Conservation (phyloP, 2,797 vertebrate genomes). For the Pangasius sanitwongsei region DNA sequence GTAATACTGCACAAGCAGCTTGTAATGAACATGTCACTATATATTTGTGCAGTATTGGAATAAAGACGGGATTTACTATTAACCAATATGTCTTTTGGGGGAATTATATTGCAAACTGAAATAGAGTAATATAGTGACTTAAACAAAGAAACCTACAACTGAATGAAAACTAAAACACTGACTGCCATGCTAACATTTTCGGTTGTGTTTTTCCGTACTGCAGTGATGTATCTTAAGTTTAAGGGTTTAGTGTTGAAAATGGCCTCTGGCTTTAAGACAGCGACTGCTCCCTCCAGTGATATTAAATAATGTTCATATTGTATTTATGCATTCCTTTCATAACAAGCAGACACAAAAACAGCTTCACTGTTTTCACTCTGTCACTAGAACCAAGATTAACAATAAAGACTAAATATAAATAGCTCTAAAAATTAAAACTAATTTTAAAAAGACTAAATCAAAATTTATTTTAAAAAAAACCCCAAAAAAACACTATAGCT, state of each 20-base stretch:
- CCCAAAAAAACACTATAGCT: background rate
- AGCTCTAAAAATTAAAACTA: background rate
- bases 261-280: background rate
- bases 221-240: background rate
- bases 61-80: background rate
- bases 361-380: background rate
- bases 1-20: background rate
- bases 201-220: background rate
- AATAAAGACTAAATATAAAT: background rate
- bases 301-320: background rate
- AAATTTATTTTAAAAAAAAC: too few species aligned
- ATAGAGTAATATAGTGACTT: background rate
- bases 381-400: background rate
- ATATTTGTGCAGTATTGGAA: background rate
- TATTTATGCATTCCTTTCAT: background rate
- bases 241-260: background rate
- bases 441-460: background rate
- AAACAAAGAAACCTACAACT: background rate
- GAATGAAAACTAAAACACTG: background rate
- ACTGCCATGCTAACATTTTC: background rate
- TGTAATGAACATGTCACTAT: background rate
- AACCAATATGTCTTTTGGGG: background rate
- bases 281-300: background rate
- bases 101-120: constrained; percentile 1
- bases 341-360: background rate